Evolutionary conservation across 1,140 invertebrate genomes (phyloP).

Genomic region (Megalonaias nervosa): DNA sequence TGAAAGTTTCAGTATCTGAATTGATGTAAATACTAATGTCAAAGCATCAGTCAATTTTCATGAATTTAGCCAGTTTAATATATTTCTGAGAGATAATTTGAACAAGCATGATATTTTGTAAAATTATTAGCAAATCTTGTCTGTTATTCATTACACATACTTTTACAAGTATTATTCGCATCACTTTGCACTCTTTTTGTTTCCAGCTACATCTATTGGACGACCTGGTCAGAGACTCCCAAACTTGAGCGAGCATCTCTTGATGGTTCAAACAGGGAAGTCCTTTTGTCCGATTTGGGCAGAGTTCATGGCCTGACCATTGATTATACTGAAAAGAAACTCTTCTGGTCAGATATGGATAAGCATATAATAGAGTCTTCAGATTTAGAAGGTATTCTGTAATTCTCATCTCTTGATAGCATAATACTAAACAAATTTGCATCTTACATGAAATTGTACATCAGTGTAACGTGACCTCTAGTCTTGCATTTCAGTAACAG

Average conservation of each 20-base stretch:
- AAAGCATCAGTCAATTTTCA: not conserved
- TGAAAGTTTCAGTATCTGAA: too few relatives aligned
- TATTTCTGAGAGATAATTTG: too few relatives aligned
- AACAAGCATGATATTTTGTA: too few relatives aligned
- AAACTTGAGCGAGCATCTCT: slow-evolving; percentile 95
- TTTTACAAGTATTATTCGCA: too few relatives aligned
- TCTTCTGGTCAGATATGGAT: slow-evolving; percentile 83
- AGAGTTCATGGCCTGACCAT: slow-evolving; percentile 79
- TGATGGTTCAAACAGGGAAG: slow-evolving; percentile 85
- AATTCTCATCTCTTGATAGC: not conserved
- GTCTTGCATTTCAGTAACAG: not conserved
- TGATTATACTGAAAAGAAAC: slow-evolving; percentile 85
- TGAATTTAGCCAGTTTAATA: too few relatives aligned
- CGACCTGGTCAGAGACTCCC: slow-evolving; percentile 95
- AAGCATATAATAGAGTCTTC: slow-evolving; percentile 76
- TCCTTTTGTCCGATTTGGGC: slow-evolving; percentile 74
- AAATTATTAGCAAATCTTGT: too few relatives aligned
- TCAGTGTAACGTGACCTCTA: not conserved
- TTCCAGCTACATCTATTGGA: slow-evolving; percentile 88
- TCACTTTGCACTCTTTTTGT: not conserved
- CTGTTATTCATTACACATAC: too few relatives aligned
- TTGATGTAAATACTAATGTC: not conserved
- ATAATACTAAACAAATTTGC: not conserved
- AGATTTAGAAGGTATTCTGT: slow-evolving; percentile 77
- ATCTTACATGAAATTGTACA: not conserved